Percentiles rank a stretch among this genome's conserved stretches.
phyloP scores from a whole-genome alignment of 2,113 vertebrate genomes.

The Physeter macrocephalus region DNA sequence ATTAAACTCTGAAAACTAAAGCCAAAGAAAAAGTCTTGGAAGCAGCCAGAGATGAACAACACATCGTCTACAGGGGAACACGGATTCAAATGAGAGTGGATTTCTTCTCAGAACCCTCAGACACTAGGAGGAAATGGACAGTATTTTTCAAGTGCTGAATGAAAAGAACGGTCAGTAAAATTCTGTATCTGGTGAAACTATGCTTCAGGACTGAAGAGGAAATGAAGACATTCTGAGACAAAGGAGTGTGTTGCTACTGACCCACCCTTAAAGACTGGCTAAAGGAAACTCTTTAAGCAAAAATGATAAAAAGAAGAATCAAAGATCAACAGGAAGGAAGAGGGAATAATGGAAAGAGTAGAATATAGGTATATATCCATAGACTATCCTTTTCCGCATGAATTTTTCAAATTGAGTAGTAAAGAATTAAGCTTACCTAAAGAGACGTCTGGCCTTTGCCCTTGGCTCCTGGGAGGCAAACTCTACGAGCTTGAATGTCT shows the following conservation, averaged over 20 bases:
- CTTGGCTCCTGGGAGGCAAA: background rate
- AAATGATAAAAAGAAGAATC: background rate
- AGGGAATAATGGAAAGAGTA: background rate
- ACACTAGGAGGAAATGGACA: background rate
- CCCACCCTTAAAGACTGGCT: background rate
- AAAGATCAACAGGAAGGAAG: background rate
- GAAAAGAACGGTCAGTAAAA: background rate
- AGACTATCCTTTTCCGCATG: background rate
- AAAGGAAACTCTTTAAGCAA: background rate
- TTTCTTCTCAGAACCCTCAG: background rate
- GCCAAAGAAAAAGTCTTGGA: background rate
- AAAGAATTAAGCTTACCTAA: accelerated
- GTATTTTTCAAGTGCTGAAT: background rate
- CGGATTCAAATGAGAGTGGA: background rate
- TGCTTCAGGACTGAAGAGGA: background rate
- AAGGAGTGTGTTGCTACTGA: background rate
- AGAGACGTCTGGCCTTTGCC: background rate
- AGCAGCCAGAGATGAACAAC: background rate
- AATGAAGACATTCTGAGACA: background rate
- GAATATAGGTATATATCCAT: background rate
- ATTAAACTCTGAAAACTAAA: background rate
- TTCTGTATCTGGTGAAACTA: background rate
- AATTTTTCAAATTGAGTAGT: background rate
- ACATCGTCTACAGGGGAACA: background rate
- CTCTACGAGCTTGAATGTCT: background rate